Conservation (phyloP, 2,797 vertebrate species). For the Ataeniobius toweri region DNA sequence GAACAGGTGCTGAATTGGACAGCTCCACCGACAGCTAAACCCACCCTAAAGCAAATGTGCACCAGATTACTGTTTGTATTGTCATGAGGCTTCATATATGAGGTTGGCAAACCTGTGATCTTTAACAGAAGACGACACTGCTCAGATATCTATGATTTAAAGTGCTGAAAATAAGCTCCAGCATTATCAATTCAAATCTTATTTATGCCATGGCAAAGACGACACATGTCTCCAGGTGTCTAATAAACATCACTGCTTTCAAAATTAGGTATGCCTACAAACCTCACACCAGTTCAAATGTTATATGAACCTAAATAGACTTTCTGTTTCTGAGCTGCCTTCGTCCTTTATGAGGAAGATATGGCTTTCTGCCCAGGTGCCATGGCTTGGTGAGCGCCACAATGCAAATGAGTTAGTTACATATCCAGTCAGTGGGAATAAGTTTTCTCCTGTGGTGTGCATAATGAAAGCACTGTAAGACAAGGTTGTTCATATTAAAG, state of each 20-base stretch:
- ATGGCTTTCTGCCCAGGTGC: neutral
- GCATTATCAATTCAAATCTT: neutral
- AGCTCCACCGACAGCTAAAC: conserved; percentile 55
- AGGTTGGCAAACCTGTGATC: neutral
- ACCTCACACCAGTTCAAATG: neutral
- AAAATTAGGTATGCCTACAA: neutral
- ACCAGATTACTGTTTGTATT: neutral
- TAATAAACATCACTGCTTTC: neutral
- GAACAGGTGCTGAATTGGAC: conserved; percentile 70
- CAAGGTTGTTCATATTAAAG: neutral
- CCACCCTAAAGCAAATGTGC: conserved; percentile 23
- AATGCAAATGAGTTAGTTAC: neutral
- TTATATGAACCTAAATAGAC: neutral
- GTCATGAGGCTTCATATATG: neutral
- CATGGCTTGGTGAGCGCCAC: neutral
- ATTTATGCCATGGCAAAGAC: neutral
- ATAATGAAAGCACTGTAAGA: neutral
- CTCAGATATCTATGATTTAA: neutral
- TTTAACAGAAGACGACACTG: neutral
- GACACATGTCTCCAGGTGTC: neutral
- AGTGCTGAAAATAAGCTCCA: neutral
- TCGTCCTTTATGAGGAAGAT: neutral
- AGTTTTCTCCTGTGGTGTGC: neutral
- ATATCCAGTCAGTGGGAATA: neutral
- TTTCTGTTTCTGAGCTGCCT: neutral